Percentiles rank a stretch among this genome's conserved stretches.
Evolutionary conservation across 2,888 invertebrate species (phyloP).

Genomic region (Drosophila lacicola): DNA sequence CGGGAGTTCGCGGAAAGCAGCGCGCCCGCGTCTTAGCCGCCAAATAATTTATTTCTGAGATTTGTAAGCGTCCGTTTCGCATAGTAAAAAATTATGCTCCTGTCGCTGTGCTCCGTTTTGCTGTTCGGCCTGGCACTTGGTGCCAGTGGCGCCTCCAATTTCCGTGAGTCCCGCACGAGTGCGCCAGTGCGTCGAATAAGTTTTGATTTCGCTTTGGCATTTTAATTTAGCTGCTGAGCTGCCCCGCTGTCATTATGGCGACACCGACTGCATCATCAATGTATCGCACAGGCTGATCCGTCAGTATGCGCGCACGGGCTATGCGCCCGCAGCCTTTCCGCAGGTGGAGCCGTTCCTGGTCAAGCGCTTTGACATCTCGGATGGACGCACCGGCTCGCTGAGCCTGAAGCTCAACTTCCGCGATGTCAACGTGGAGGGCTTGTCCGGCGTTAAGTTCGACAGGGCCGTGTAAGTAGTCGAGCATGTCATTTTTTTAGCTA

Average conservation of each 20-base stretch:
- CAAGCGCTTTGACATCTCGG: slow-evolving; percentile 81
- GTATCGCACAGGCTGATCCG: slow-evolving; percentile 75
- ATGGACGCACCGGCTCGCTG: slow-evolving; percentile 80
- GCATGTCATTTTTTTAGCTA: background rate
- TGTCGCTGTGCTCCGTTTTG: slow-evolving; percentile 43
- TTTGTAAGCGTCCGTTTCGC: slow-evolving; percentile 1
- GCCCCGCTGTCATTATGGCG: slow-evolving; percentile 79
- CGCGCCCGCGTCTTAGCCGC: slow-evolving; percentile 30
- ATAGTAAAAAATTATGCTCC: slow-evolving; percentile 35
- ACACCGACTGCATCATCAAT: slow-evolving; percentile 80
- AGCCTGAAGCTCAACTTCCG: slow-evolving; percentile 81
- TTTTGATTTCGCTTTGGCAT: slow-evolving; percentile 5
- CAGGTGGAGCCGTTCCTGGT: slow-evolving; percentile 83
- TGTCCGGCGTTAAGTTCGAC: slow-evolving; percentile 81
- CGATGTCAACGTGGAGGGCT: slow-evolving; percentile 82
- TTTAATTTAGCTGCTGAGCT: slow-evolving; percentile 77
- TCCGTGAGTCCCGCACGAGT: slow-evolving; percentile 60
- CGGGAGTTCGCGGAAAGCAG: slow-evolving; percentile 76
- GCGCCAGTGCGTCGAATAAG: background rate
- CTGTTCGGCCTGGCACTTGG: slow-evolving; percentile 40
- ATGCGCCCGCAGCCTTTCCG: slow-evolving; percentile 80
- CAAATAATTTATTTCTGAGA: slow-evolving; percentile 13
- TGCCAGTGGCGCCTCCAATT: slow-evolving; percentile 57
- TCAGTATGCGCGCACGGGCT: slow-evolving; percentile 80
- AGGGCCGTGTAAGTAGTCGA: slow-evolving; percentile 81